Conservation (phyloP, 2,113 vertebrate genomes). For the Labrus mixtus region DNA sequence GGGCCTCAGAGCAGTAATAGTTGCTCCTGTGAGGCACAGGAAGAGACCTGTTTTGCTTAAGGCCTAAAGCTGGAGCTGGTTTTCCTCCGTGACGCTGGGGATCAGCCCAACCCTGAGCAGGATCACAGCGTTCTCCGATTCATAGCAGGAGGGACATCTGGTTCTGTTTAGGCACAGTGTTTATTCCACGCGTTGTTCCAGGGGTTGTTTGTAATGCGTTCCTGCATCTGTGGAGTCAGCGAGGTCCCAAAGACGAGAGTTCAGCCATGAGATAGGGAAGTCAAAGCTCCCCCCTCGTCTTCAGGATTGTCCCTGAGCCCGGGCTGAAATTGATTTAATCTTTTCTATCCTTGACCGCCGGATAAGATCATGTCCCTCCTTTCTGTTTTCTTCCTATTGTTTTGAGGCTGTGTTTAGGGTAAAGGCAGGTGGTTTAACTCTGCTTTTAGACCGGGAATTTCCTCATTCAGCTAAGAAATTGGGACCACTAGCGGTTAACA, state of each 20-base stretch:
- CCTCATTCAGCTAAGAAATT: constrained; percentile 29
- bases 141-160: constrained; percentile 74
- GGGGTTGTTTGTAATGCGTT: constrained; percentile 70
- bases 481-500: constrained; percentile 18
- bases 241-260: constrained; percentile 54
- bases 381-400: constrained; percentile 4
- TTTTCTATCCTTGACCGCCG: neutral
- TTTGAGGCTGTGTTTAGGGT: constrained; percentile 17
- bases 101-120: constrained; percentile 63
- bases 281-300: constrained; percentile 5
- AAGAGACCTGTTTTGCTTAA: constrained; percentile 66
- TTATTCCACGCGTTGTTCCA: constrained; percentile 74
- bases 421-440: constrained; percentile 58
- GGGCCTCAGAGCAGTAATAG: constrained; percentile 43
- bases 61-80: constrained; percentile 64
- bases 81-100: constrained; percentile 63
- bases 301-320: constrained; percentile 13
- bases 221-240: constrained; percentile 41
- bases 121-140: constrained; percentile 58
- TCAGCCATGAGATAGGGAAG: constrained; percentile 58
- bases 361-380: constrained; percentile 12
- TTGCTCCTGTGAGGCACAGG: constrained; percentile 55
- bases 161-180: constrained; percentile 71
- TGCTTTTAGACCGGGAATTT: constrained; percentile 32
- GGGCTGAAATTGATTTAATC: constrained; percentile 18